Base-by-base conservation (phyloP, 2,113 vertebrate species). In the Centropus unirufus region DNA sequence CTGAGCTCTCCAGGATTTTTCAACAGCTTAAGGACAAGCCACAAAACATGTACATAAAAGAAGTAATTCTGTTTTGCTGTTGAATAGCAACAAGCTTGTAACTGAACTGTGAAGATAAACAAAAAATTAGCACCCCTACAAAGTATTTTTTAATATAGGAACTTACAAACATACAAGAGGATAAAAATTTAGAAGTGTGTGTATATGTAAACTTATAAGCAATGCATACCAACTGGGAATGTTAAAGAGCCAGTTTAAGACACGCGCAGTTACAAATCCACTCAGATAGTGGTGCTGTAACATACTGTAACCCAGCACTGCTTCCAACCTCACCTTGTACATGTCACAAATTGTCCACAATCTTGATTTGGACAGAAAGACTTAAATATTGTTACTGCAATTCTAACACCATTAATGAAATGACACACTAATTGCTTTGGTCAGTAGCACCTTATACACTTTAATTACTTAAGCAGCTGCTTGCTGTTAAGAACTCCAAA, bases 281-380 rank as follows among this genome's bases (percentile, higher is more conserved):
- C 68, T 83, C 94, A 85, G 84, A 30, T 55, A 95, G 90, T 44
- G 90, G 82, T 93, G 92, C 94, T 92, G 69, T 82, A 95, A 73
- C 89, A 91, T 13, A 80, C 42, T 1, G 0, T 8, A 95, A 95
- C 52, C 26, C 1, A 6, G 0, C 51, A 2, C 44, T 59, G 63
- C 64, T 88, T 46, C 90, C 14, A 83, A 24, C 55, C 66, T 92
- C 87, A 4, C 12, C 12, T 5, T 83, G 36, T 24, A 83, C 82
- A 14, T 52, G 81, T 89, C 78, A 77, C 61, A 86, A 81, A 83
- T 10, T 93, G 90, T 90, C 64, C 3, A 17, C 72, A 93, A 84
- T 82, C 83, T 93, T 82, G 83, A 97, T 87, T 96, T 90, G 94
- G 83, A 92, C 77, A 93, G 64, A 97, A 93, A 96, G 32, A 92